Evolutionary conservation across 2,113 vertebrate species (phyloP).

Genomic region (Eidolon helvum): DNA sequence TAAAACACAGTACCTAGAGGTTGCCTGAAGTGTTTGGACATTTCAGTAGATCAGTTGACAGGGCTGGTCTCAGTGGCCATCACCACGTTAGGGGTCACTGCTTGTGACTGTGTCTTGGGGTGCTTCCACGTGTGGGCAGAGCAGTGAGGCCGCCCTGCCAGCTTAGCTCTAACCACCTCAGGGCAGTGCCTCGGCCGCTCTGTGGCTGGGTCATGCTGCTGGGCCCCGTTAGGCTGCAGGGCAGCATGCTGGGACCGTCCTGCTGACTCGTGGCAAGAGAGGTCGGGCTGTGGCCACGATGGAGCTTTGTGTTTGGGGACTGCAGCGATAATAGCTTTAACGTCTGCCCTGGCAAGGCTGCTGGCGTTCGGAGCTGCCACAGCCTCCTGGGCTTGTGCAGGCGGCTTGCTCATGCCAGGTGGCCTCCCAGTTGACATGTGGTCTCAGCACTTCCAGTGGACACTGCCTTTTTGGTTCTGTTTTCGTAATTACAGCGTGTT

Average conservation of each 20-base stretch:
- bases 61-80: fast-evolving
- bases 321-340: constrained; percentile 39
- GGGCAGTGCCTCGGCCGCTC: fast-evolving
- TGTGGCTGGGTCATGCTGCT: background rate
- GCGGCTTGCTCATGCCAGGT: constrained; percentile 45
- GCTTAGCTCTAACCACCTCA: background rate
- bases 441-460: constrained; percentile 54
- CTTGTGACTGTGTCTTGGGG: background rate
- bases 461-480: constrained; percentile 70
- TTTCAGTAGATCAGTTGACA: fast-evolving
- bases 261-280: fast-evolving
- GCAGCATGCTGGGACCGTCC: background rate
- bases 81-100: too few relatives aligned
- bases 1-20: background rate
- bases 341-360: background rate
- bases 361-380: constrained; percentile 58
- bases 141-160: background rate
- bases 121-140: fast-evolving
- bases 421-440: constrained; percentile 49
- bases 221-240: fast-evolving
- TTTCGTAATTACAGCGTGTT: constrained; percentile 83
- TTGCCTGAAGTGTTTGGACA: background rate
- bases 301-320: constrained; percentile 21
- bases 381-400: constrained; percentile 68
- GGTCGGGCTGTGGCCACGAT: background rate